Evolutionary conservation across 2,113 vertebrate species (phyloP).

Genomic region (Syrmaticus mikado): DNA sequence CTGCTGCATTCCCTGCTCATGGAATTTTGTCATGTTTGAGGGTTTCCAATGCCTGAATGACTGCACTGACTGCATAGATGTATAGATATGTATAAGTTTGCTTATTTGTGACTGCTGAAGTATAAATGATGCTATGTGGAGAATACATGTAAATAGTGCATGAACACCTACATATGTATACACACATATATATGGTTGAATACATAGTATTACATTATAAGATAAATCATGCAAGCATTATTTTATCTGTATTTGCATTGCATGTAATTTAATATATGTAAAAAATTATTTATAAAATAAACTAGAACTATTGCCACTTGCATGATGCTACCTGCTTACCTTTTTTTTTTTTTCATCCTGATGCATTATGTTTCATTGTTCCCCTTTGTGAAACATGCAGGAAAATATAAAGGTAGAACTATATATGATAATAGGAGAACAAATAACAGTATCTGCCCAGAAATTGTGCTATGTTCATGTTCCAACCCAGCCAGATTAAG

Average conservation of each 20-base stretch:
- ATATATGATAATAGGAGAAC: not conserved
- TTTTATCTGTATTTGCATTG: not conserved
- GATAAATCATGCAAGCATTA: not conserved
- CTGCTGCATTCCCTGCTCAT: not conserved
- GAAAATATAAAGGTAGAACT: not conserved
- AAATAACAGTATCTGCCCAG: not conserved
- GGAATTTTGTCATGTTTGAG: not conserved
- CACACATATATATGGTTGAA: not conserved
- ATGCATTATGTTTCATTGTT: not conserved
- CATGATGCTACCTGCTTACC: not conserved
- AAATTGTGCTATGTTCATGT: not conserved
- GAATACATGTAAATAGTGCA: not conserved
- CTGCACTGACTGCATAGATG: not conserved
- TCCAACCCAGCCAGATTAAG: not conserved
- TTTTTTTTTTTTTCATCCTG: not conserved
- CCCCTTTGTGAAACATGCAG: not conserved
- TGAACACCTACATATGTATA: not conserved
- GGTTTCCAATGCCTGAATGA: not conserved
- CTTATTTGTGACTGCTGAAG: not conserved
- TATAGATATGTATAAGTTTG: not conserved
- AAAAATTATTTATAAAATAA: not conserved
- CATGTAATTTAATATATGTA: not conserved
- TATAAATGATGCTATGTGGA: not conserved
- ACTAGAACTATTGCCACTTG: not conserved
- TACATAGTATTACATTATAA: not conserved